Base-by-base conservation (phyloP, 1,140 invertebrate species). In the Wiebesia pumilae region DNA sequence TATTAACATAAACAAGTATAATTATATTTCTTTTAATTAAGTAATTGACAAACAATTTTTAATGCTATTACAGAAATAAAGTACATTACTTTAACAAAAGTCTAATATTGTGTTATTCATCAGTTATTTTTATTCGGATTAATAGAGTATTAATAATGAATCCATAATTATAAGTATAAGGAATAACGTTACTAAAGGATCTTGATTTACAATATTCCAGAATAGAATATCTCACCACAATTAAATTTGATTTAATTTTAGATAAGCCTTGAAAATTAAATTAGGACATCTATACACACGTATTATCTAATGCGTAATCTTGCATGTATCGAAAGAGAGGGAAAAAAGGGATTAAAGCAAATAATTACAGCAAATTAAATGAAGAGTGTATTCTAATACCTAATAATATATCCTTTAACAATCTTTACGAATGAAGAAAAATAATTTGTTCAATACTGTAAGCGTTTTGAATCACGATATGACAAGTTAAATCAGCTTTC, bases 181-280 rank as follows among this genome's bases (percentile, higher is more conserved):
- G 35, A 21, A 24, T 80, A 35, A 80, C 62, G 40, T 16, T 16
- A 1, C 3, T 1, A 40, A 77, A 21, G 77, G 43, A 80, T 85
- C 75, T 85, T 27, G 62, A 54, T 80, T 67, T 80, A 69, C 51
- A 35, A 30, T 58, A 4, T 9, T 38, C 27, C 24, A 14, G 38
- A 24, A 69, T 35, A 27, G 58, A n/a, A 35, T 30, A n/a, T 71
- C 35, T 19, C 38, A 43, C 12, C 81, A 16, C 9, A 27, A 67
- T 81, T n/a, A 47, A 21, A 80, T 40, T 85, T 6, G 77, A 85
- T 80, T 85, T 38, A 85, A 85, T 85, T 85, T 58, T 47, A 73
- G 78, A 73, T 85, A 85, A 71, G 75, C 30, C 35, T 83, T 33
- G 40, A 19, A 69, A 19, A 16, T 16, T 4, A 69, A 69, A 69